A percentile compares a stretch with the other conserved stretches of the same genome.
Conservation (phyloP, 2,113 vertebrate species). For the Raja brachyura region DNA sequence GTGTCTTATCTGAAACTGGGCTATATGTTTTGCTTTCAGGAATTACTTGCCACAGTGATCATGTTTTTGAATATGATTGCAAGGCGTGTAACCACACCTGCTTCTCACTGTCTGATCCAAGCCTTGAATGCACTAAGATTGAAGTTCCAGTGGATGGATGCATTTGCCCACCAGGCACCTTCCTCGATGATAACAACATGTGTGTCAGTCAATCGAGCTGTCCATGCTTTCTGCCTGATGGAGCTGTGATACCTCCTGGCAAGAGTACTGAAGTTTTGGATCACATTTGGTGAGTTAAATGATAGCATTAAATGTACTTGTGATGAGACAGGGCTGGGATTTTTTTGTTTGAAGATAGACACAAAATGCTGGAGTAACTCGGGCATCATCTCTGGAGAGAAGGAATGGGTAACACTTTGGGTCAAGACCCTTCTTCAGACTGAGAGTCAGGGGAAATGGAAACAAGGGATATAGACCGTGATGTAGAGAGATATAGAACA, state of each 20-base stretch:
- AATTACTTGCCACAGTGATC: slow-evolving; percentile 57
- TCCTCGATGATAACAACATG: slow-evolving; percentile 56
- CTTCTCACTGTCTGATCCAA: slow-evolving; percentile 54
- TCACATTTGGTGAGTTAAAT: slow-evolving; percentile 54
- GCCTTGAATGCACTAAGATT: slow-evolving; percentile 56
- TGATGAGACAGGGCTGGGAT: no score
- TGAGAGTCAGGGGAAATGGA: no score
- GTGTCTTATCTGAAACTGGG: not conserved
- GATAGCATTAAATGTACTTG: not conserved
- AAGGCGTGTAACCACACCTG: slow-evolving; percentile 61
- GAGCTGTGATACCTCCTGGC: slow-evolving; percentile 52
- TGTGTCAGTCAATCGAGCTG: slow-evolving; percentile 61
- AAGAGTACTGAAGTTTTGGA: slow-evolving; percentile 51
- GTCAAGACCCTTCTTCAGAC: no score
- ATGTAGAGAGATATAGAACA: no score
- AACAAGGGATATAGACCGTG: no score
- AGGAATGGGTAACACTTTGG: no score
- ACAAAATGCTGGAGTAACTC: no score
- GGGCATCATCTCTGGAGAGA: no score
- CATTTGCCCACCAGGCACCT: slow-evolving; percentile 59
- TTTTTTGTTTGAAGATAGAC: no score
- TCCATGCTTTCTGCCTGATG: slow-evolving; percentile 58
- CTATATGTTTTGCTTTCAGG: slow-evolving; percentile 48
- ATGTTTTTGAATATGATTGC: slow-evolving; percentile 61
- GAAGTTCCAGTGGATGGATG: slow-evolving; percentile 63